Conservation (phyloP, 1,140 invertebrate genomes). For the Hormaphis cornu region DNA sequence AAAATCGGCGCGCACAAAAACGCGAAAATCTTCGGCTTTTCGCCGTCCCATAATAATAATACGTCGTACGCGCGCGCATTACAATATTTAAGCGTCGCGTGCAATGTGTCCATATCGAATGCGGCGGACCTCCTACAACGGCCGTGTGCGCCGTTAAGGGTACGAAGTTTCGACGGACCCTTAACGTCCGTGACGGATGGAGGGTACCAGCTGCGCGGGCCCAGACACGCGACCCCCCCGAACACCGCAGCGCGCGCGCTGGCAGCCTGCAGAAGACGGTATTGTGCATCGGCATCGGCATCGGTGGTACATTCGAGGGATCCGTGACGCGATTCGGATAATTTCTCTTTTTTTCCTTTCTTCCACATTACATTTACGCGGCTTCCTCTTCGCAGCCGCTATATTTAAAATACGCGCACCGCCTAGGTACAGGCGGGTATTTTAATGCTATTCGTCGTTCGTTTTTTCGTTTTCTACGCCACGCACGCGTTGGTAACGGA, state of each 20-base stretch:
- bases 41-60: too few relatives aligned
- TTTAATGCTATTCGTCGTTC: background rate
- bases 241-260: background rate
- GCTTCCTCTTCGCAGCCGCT: background rate
- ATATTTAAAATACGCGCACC: background rate
- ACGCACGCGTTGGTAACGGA: too few relatives aligned
- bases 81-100: background rate
- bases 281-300: background rate
- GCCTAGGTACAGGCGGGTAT: background rate
- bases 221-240: constrained; percentile 29
- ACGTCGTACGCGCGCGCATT: too few relatives aligned
- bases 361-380: too few relatives aligned
- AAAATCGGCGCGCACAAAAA: background rate
- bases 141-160: constrained; percentile 7
- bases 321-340: too few relatives aligned
- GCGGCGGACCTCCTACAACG: constrained; percentile 30
- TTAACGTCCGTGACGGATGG: constrained; percentile 31
- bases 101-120: constrained; percentile 32
- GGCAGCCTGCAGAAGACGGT: constrained; percentile 6
- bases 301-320: background rate
- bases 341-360: background rate
- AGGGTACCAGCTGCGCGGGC: constrained; percentile 18
- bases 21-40: too few relatives aligned
- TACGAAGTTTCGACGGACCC: too few relatives aligned
- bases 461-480: too few relatives aligned